Percentiles rank a stretch among this genome's conserved stretches.
These are phyloP conservation scores for Carabus problematicus DNA, from an alignment of 2,888 invertebrate species.

Conservation along the genomic window DNA sequence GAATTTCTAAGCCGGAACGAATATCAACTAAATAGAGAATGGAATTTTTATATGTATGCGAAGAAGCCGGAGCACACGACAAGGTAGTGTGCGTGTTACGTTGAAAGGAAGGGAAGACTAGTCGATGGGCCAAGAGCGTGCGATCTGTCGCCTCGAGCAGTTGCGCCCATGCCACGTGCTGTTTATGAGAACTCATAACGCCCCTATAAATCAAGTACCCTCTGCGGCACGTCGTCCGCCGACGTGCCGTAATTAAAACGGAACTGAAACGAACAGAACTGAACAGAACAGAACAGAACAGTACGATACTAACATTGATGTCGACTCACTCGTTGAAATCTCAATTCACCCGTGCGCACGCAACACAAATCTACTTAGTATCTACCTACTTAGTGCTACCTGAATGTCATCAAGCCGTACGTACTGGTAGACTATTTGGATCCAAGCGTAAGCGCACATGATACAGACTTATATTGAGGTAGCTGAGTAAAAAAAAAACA, in stretches of 20 bases:
- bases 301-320: background rate
- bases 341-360: constrained; percentile 19
- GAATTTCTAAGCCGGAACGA: background rate
- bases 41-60: constrained; percentile 30
- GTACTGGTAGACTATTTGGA: background rate
- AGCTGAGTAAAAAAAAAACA: background rate
- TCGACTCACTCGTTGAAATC: constrained; percentile 7
- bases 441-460: too few relatives aligned
- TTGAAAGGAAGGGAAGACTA: background rate
- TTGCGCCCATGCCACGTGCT: constrained; percentile 56
- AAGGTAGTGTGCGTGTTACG: constrained; percentile 15
- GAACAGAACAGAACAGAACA: background rate
- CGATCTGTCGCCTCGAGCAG: constrained; percentile 21
- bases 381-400: background rate
- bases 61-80: background rate
- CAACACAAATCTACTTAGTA: background rate
- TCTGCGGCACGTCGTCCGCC: constrained; percentile 43
- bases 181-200: constrained; percentile 64
- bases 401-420: background rate
- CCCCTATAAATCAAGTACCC: constrained; percentile 64
- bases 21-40: constrained; percentile 4
- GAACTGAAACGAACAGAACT: background rate
- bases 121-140: background rate
- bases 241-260: constrained; percentile 39
- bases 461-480: too few relatives aligned